Conservation (phyloP, 2,113 vertebrate species). For the Caloenas nicobarica region DNA sequence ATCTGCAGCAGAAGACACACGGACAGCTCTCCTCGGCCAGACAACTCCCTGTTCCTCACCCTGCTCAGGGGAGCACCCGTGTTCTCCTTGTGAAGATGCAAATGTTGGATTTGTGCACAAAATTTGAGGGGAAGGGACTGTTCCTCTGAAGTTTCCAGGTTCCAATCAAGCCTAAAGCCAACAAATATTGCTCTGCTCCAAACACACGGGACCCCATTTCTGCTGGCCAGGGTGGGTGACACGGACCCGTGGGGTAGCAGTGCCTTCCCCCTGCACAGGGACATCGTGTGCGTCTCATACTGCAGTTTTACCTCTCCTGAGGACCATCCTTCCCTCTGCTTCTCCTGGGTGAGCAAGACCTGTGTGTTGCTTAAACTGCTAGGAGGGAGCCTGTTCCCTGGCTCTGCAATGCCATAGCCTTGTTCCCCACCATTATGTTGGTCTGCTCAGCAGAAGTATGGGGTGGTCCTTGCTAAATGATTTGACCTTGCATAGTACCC, state of each 20-base stretch:
- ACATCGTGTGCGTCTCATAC: fast-evolving
- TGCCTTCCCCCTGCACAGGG: background rate
- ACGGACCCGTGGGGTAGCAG: background rate
- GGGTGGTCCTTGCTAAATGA: background rate
- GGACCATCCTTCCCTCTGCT: background rate
- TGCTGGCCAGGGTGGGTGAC: background rate
- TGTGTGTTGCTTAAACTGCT: background rate
- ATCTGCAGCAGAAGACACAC: background rate
- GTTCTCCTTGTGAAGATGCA: background rate
- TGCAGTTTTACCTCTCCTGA: background rate
- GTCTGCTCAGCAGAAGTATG: fast-evolving
- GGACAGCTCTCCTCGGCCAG: background rate
- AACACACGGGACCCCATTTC: background rate
- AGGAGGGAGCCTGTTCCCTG: background rate
- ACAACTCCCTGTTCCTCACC: fast-evolving
- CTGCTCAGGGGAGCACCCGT: background rate
- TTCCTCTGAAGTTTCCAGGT: background rate
- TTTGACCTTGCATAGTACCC: background rate
- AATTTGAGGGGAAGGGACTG: fast-evolving
- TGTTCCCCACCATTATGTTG: background rate
- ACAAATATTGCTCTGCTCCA: background rate
- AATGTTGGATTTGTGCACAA: background rate
- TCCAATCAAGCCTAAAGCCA: background rate
- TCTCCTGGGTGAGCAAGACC: background rate
- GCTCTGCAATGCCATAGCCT: background rate